phyloP scores from a whole-genome alignment of 2,797 vertebrate genomes.

The Craterocephalus amniculus region DNA sequence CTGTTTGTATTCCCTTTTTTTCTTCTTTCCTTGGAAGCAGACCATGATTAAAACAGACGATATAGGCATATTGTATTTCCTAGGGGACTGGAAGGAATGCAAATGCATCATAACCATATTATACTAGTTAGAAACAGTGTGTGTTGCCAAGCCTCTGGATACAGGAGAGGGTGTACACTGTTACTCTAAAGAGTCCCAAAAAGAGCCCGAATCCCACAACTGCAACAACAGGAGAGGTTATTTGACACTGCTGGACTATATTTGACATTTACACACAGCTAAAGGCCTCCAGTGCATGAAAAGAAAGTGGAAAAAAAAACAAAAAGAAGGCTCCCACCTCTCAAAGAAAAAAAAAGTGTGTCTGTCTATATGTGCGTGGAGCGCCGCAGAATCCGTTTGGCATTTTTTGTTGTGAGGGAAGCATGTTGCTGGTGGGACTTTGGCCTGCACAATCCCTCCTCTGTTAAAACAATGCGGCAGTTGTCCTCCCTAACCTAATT shows the following conservation, averaged over 20 bases:
- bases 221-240: constrained; percentile 64
- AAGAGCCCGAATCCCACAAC: constrained; percentile 56
- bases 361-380: constrained; percentile 44
- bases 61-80: constrained; percentile 81
- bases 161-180: constrained; percentile 56
- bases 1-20: constrained; percentile 77
- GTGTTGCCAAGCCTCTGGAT: constrained; percentile 71
- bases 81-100: constrained; percentile 78
- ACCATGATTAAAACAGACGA: constrained; percentile 80
- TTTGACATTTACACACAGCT: constrained; percentile 68
- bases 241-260: constrained; percentile 68
- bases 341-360: constrained; percentile 12
- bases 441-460: constrained; percentile 85
- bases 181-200: constrained; percentile 54
- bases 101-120: constrained; percentile 85
- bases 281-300: constrained; percentile 14
- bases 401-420: constrained; percentile 81
- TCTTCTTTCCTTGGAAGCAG: constrained; percentile 76
- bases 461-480: constrained; percentile 87
- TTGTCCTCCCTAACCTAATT: constrained; percentile 88
- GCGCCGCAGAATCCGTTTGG: constrained; percentile 75
- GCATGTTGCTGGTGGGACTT: constrained; percentile 84
- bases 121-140: constrained; percentile 70
- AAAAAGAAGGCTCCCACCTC: constrained; percentile 29
- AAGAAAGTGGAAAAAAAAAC: constrained; percentile 15